Conservation (phyloP, 1,140 invertebrate species). For the Achatina immaculata region DNA sequence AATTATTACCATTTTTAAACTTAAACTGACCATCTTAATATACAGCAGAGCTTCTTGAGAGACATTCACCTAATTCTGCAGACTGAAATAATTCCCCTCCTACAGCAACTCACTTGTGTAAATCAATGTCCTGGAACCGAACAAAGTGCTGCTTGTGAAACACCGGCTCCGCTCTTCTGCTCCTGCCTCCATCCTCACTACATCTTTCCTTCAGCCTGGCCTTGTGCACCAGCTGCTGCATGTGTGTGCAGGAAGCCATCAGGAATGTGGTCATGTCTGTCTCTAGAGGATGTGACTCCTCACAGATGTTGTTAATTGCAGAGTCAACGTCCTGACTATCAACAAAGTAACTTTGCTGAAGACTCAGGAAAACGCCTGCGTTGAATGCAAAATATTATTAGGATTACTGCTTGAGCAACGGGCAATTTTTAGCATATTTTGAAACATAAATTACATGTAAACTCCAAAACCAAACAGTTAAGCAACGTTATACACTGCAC, state of each 20-base stretch:
- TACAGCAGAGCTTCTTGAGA: too few species aligned
- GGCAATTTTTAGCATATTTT: too few species aligned
- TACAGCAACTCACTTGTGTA: conserved; percentile 38
- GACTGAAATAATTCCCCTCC: too few species aligned
- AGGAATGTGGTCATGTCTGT: conserved; percentile 82
- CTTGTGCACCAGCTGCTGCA: conserved; percentile 53
- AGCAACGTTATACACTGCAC: too few species aligned
- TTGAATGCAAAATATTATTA: conserved; percentile 2
- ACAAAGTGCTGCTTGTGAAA: conserved; percentile 46
- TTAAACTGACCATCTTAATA: too few species aligned
- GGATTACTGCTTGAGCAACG: too few species aligned
- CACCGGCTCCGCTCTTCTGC: conserved; percentile 25
- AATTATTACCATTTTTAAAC: too few species aligned
- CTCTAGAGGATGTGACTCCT: conserved; percentile 78
- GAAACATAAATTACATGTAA: too few species aligned
- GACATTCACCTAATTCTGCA: too few species aligned
- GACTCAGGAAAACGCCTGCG: conserved; percentile 67
- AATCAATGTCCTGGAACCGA: conserved; percentile 56
- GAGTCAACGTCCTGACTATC: conserved; percentile 79
- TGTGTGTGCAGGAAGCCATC: conserved; percentile 68
- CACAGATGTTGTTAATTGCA: conserved; percentile 81
- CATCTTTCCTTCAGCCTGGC: conserved; percentile 36
- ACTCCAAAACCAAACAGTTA: too few species aligned
- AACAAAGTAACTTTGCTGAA: conserved; percentile 76
- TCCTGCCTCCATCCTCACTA: conserved; percentile 33